Evolutionary conservation across 2,113 vertebrate genomes (phyloP).

Genomic region (Toxostoma redivivum): DNA sequence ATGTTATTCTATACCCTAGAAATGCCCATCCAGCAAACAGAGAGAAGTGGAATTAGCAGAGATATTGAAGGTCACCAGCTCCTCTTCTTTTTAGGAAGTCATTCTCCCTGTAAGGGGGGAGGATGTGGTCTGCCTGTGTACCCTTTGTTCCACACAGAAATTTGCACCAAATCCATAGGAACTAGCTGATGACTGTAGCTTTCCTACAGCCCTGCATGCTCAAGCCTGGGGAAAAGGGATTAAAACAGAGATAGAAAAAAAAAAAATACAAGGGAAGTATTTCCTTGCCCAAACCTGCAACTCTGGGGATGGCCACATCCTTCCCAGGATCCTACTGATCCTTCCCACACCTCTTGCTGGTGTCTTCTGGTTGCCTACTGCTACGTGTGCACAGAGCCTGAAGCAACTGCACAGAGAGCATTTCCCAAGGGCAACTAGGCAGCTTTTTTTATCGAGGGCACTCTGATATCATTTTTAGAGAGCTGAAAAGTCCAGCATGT

Average conservation of each 20-base stretch:
- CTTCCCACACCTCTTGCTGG: neutral
- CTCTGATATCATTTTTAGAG: neutral
- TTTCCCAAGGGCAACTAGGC: neutral
- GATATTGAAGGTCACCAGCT: neutral
- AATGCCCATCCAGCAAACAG: neutral
- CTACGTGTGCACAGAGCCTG: neutral
- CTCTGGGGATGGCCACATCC: neutral
- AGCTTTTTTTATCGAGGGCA: neutral
- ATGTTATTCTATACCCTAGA: neutral
- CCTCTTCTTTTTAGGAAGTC: neutral
- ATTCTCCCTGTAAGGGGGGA: neutral
- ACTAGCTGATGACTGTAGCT: neutral
- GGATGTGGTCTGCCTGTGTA: neutral
- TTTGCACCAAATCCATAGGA: neutral
- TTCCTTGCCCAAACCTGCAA: neutral
- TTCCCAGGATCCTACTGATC: accelerated
- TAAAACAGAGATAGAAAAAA: neutral
- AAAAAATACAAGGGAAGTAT: neutral
- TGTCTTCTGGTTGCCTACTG: neutral
- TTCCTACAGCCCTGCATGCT: neutral
- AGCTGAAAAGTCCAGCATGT: neutral
- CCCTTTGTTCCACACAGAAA: neutral
- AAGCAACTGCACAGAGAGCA: neutral
- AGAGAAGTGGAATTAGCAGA: neutral
- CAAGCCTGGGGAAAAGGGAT: neutral